Evolutionary conservation across 2,888 invertebrate species (phyloP).

Genomic region (Melanostoma scalare): DNA sequence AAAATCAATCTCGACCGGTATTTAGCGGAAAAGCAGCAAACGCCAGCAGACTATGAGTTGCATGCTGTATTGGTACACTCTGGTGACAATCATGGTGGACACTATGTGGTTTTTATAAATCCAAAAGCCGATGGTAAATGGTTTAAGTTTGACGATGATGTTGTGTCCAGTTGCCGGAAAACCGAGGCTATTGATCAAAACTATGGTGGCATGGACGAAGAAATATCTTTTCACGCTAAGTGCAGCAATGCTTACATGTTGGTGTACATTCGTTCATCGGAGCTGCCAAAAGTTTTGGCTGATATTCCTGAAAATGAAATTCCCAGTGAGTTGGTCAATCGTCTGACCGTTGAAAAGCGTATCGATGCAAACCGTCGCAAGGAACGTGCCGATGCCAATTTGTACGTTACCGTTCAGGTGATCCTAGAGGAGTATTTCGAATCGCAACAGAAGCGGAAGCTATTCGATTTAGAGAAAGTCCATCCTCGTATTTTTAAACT

Average conservation of each 20-base stretch:
- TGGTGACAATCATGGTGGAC: slow-evolving; percentile 99
- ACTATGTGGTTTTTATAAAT: slow-evolving; percentile 99
- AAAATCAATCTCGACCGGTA: slow-evolving; percentile 94
- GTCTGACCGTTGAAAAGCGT: slow-evolving; percentile 95
- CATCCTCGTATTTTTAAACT: slow-evolving; percentile 93
- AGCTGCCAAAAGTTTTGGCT: slow-evolving; percentile 92
- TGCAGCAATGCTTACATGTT: slow-evolving; percentile 99
- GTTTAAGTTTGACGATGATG: slow-evolving; percentile 98
- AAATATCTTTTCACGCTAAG: slow-evolving; percentile 94
- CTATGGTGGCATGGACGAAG: slow-evolving; percentile 98
- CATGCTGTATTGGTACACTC: slow-evolving; percentile 99
- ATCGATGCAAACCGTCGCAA: slow-evolving; percentile 95
- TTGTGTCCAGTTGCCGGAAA: slow-evolving; percentile 97
- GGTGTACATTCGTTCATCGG: slow-evolving; percentile 97
- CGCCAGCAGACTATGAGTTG: slow-evolving; percentile 92
- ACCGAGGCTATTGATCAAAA: slow-evolving; percentile 98
- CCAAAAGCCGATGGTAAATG: slow-evolving; percentile 96
- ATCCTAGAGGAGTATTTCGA: slow-evolving; percentile 94
- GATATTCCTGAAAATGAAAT: slow-evolving; percentile 96
- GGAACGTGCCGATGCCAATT: slow-evolving; percentile 97
- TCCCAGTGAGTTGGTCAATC: slow-evolving; percentile 93
- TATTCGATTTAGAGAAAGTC: slow-evolving; percentile 95
- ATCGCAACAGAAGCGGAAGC: slow-evolving; percentile 97
- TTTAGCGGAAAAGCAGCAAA: slow-evolving; percentile 83
- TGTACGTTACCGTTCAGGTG: slow-evolving; percentile 88